Base-by-base conservation (phyloP, 1,140 invertebrate species). In the silkworm (Bombyx mori) region DNA sequence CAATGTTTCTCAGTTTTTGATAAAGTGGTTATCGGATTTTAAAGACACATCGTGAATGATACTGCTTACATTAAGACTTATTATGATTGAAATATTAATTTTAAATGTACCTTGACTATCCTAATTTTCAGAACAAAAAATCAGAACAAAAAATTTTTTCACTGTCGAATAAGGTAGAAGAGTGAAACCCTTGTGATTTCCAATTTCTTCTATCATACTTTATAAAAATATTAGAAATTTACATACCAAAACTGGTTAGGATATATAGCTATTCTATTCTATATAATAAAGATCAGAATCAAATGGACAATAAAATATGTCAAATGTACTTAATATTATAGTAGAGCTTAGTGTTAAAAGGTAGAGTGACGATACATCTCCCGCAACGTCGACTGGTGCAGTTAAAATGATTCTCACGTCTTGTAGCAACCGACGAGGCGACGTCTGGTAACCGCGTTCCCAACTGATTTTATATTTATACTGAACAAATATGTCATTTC, bases 311-410 rank as follows among this genome's bases (percentile, higher is more conserved):
- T 35, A 51, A 26, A 35, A 35, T 51, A 22, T 51, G 22, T 9
- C 22, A 51, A 22, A 50, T 9, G 5, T 51, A 51, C 1, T 18
- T 10, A 10, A 8, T 8, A 50, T 18, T 50, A 18, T 18, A 22
- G 18, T 4, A 35, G 6, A 51, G 18, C 50, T 66, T 60, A 60
- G 61, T 57, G 52, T 63, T 63, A 62, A 61, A 58, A 69, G 69
- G 62, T 67, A 68, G 69, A 75, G 70, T 75, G 68, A 73, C 70
- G 66, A 75, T 70, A 72, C 73, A 71, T 75, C 68, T 75, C 66
- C 66, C 60, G 59, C 50, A 56, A 49, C 56, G 52, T 50, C 56
- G 60, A 48, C 58, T 52, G 55, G 44, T 52, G 45, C 18, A 42
- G 67, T 70, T 72, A 70, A 56, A 57, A 75, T 70, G 72, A 60